Conservation (phyloP, 2,888 invertebrate species). For the Pachydiplax longipennis region DNA sequence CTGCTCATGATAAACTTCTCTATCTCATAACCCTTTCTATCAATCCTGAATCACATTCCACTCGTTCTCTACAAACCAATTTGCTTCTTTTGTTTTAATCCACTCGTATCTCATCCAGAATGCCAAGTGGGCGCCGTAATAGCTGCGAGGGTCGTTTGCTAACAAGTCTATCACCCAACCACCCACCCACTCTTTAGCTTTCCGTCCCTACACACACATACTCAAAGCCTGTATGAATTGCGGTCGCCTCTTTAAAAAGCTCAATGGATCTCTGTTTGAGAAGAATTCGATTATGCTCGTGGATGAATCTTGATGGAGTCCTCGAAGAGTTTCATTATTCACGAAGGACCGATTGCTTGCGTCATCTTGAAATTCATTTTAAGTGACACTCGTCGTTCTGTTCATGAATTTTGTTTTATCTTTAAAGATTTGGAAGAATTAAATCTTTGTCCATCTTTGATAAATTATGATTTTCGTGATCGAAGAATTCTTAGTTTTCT, state of each 20-base stretch:
- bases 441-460: too few species aligned
- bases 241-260: not conserved
- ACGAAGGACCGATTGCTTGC: too few species aligned
- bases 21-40: not conserved
- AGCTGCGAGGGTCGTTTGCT: not conserved
- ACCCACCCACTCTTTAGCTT: not conserved
- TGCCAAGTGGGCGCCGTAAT: not conserved
- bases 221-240: not conserved
- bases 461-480: too few species aligned
- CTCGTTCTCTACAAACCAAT: not conserved
- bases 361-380: too few species aligned
- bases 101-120: not conserved
- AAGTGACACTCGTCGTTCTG: too few species aligned
- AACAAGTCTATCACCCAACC: constrained; percentile 2
- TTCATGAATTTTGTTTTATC: too few species aligned
- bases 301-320: not conserved
- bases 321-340: not conserved
- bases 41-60: not conserved
- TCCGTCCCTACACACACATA: not conserved
- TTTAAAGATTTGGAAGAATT: too few species aligned
- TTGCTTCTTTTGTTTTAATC: not conserved
- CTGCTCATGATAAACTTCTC: not conserved
- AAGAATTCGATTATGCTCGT: not conserved
- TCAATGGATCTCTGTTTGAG: not conserved
- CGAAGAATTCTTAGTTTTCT: too few species aligned